A percentile compares a stretch with the other conserved stretches of the same genome.
These are phyloP conservation scores for Lasius platythorax DNA, from an alignment of 2,888 invertebrate species.

Conservation along the genomic window DNA sequence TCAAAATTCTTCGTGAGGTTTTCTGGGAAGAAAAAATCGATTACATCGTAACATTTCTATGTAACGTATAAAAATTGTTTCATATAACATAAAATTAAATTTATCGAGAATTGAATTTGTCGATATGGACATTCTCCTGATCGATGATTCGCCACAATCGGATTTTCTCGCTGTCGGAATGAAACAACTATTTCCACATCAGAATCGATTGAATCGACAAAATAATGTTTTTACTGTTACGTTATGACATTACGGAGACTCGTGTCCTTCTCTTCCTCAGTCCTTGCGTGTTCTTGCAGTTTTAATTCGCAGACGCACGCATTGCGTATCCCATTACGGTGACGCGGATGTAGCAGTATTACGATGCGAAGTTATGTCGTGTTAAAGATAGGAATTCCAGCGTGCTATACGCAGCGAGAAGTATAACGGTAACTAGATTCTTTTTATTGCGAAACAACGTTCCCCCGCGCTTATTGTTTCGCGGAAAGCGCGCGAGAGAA, in stretches of 20 bases:
- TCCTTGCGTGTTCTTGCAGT: background rate
- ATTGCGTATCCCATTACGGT: conserved; percentile 67
- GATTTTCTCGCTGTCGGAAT: conserved; percentile 31
- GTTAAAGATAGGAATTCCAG: conserved; percentile 62
- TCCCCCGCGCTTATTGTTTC: conserved; percentile 58
- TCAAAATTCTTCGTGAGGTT: background rate
- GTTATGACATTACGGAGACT: background rate
- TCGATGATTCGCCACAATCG: conserved; percentile 2
- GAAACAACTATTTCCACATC: background rate
- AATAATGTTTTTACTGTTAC: conserved; percentile 34
- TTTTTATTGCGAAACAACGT: conserved; percentile 43
- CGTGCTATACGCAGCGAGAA: conserved; percentile 53
- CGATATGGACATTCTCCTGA: background rate
- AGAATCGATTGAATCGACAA: conserved; percentile 9
- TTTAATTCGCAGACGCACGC: conserved; percentile 52
- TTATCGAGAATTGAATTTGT: background rate
- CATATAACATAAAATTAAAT: background rate
- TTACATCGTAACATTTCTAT: background rate
- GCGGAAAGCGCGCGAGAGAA: conserved; percentile 47
- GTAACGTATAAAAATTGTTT: background rate
- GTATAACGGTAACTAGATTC: conserved; percentile 65
- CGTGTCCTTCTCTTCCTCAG: background rate
- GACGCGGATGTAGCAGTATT: conserved; percentile 52
- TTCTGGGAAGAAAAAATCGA: background rate
- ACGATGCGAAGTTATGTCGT: conserved; percentile 8